Base-by-base conservation (phyloP, 2,113 vertebrate species). In the Chaetodon trifascialis region DNA sequence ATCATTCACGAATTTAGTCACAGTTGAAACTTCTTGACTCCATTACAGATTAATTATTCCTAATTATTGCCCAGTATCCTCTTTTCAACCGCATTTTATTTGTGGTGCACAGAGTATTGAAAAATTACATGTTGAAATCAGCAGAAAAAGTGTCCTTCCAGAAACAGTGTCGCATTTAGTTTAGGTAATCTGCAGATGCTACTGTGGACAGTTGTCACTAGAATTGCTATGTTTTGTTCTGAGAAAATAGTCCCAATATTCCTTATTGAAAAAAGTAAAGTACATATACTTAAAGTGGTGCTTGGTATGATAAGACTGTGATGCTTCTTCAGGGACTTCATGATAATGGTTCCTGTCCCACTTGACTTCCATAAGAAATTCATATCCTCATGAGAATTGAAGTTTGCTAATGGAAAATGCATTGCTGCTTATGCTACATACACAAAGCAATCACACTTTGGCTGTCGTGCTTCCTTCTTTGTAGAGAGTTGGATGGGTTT, bases 401-500 rank as follows among this genome's bases (percentile, higher is more conserved):
- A 63, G 14, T 47, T 55, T 58, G 21, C 49, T 52, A 19, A 63
- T 68, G 34, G 46, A 80, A 76, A 68, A 40, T 69, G 11, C 36
- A 17, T 47, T 40, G 36, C 68, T 52, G 10, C 54, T 71, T 51
- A 19, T 63, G 30, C 71, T 51, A 4, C 16, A 56, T 4, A 15
- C 21, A 58, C 46, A 34, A 11, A 55, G 60, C 44, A 64, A 51
- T 85, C 72, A 62, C 63, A 65, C 3, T 82, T 67, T 55, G 36
- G 62, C 46, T 79, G 58, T 76, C 7, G 19, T 47, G 70, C 80
- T 78, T 85, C 77, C 55, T 60, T 80, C 72, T 63, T 42, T 65
- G 30, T 56, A 56, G 60, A 42, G 47, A 58, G 56, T 14, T 3
- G 49, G 76, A 47, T 86, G 46, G 69, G 34, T 83, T 78, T 84